Evolutionary conservation across 2,888 invertebrate genomes (phyloP), one percentile per base, ranked within the genome.

Genomic region (Drosophila neonasuta): DNA sequence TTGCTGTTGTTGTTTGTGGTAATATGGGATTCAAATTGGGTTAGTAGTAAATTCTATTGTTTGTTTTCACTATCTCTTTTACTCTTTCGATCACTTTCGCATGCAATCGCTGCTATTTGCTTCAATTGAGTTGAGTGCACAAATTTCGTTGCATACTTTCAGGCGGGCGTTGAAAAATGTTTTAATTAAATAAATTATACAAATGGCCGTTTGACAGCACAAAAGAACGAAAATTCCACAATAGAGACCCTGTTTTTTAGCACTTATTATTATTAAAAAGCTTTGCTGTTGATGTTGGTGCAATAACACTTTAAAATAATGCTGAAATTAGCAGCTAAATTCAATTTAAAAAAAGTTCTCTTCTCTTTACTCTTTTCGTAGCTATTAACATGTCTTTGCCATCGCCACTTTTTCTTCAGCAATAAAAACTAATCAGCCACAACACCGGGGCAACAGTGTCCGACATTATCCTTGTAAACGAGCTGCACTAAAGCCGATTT

Each of bases 31-130:
- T 64, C 63, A 73, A 83, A 82, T 80, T 83, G 82, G 82, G 82
- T 83, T 74, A 74, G 74, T 79, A 80, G 82, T 79, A 71, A 79
- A 63, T 71, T 71, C 70, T 63, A 46, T 72, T 77, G 71, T 73
- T 75, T 75, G 74, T 68, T 75, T 75, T 71, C 61, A 56, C 76
- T 58, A 71, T 66, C 66, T 59, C 15, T 13, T 39, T 4, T 15
- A 5, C 13, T 42, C 34, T 24, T 48, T 51, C 29, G 6, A 17
- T 36, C 20, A 34, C 17, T 15, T 10, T 51, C n/a, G 24, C 48
- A 55, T 61, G 61, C 61, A 54, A 68, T 65, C 36, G 20, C 30
- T 20, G 20, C 30, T 20, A 10, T 59, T 48, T 7, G 11, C 17
- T 45, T 41, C 41, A 32, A 36, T 71, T 30, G 32, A 58, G 55